Percentiles rank a stretch among this genome's conserved stretches.
phyloP scores from a whole-genome alignment of 2,797 vertebrate genomes.

The Epinephelus awoara region DNA sequence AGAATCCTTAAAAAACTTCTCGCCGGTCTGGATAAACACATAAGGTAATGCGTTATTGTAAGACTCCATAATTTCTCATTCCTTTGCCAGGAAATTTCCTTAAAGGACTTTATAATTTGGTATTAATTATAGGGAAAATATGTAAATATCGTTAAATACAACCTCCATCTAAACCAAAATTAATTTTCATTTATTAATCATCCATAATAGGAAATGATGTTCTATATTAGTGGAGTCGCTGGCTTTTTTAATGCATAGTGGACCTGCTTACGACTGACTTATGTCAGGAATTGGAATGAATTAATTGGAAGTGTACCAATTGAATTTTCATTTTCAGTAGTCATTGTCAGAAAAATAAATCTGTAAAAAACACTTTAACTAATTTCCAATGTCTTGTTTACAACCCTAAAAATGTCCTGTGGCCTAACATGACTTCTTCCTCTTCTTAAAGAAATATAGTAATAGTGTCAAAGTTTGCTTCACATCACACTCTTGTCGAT shows the following conservation, averaged over 20 bases:
- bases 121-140: neutral
- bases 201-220: neutral
- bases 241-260: neutral
- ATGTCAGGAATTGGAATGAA: neutral
- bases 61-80: neutral
- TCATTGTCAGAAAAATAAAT: neutral
- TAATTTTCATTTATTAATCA: neutral
- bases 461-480: neutral
- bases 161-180: neutral
- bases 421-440: neutral
- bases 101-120: neutral
- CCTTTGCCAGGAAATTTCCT: neutral
- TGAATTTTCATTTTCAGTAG: neutral
- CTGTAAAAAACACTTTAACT: neutral
- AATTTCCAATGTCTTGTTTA: neutral
- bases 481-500: neutral
- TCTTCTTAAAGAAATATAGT: neutral
- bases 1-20: neutral
- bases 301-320: conserved; percentile 8
- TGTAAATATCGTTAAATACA: neutral
- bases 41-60: neutral
- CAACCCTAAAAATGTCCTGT: neutral
- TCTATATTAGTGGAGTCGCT: neutral
- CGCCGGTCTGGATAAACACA: neutral
- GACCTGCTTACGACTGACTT: neutral